A percentile compares a stretch with the other conserved stretches of the same genome.
Evolutionary conservation across 2,113 vertebrate genomes (phyloP).

Genomic region (Scopus umbretta): DNA sequence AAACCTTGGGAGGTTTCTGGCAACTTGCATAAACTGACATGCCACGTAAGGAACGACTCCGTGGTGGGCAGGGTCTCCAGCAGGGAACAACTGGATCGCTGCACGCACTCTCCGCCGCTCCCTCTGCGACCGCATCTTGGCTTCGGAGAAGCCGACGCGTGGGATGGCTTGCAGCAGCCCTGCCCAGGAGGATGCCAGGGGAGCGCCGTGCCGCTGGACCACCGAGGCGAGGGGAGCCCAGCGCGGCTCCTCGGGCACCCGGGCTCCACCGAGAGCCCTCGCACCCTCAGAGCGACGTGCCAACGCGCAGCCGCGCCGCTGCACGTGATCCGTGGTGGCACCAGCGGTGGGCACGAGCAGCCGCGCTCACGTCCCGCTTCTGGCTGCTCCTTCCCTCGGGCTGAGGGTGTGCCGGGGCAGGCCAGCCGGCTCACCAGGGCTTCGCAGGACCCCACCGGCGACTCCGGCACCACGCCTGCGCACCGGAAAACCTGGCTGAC

Average conservation of each 20-base stretch:
- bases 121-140: rapidly evolving
- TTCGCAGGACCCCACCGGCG: background rate
- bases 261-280: background rate
- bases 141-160: rapidly evolving
- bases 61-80: background rate
- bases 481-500: background rate
- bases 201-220: rapidly evolving
- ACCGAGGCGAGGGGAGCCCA: rapidly evolving
- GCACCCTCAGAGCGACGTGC: background rate
- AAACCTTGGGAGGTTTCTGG: background rate
- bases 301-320: rapidly evolving
- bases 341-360: rapidly evolving
- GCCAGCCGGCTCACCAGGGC: background rate
- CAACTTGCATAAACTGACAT: background rate
- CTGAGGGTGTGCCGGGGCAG: background rate
- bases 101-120: background rate
- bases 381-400: background rate
- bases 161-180: background rate
- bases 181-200: background rate
- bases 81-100: background rate
- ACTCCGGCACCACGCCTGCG: rapidly evolving
- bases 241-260: rapidly evolving
- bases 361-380: background rate
- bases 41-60: background rate
- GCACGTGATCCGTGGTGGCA: rapidly evolving